Percentiles rank a stretch among this genome's conserved stretches.
Evolutionary conservation across 2,113 vertebrate genomes (phyloP).

Genomic region (Crotalus viridis): DNA sequence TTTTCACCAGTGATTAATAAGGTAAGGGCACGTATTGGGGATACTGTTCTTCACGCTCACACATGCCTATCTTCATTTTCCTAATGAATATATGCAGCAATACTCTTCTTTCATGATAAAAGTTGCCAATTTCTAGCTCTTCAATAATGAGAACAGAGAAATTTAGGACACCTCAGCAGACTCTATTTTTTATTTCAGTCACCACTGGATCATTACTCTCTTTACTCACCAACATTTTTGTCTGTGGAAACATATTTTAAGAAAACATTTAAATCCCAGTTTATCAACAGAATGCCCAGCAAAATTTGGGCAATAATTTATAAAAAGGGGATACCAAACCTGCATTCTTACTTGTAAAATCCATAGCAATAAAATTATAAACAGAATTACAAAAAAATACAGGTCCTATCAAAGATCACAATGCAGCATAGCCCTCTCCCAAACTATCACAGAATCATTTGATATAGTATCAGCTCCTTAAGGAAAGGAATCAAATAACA

Average conservation of each 20-base stretch:
- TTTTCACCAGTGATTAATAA: background rate
- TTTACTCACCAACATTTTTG: background rate
- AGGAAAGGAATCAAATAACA: background rate
- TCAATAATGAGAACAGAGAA: background rate
- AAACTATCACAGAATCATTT: background rate
- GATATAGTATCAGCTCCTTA: background rate
- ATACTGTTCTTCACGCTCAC: background rate
- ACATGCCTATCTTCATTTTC: background rate
- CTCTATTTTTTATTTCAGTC: background rate
- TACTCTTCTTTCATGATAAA: background rate
- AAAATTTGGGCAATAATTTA: background rate
- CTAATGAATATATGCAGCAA: background rate
- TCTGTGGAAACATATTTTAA: background rate
- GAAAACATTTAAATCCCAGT: background rate
- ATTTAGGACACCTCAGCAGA: background rate
- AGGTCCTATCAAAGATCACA: background rate
- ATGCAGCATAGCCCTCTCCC: background rate
- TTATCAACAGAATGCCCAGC: background rate
- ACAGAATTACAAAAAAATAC: background rate
- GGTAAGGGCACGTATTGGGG: background rate
- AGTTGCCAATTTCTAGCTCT: background rate
- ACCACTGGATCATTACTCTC: background rate
- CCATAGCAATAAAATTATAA: background rate
- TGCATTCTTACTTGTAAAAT: background rate
- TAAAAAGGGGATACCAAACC: background rate